Base-by-base conservation (phyloP, 2,888 invertebrate species). In the Habrosyne pyritoides region DNA sequence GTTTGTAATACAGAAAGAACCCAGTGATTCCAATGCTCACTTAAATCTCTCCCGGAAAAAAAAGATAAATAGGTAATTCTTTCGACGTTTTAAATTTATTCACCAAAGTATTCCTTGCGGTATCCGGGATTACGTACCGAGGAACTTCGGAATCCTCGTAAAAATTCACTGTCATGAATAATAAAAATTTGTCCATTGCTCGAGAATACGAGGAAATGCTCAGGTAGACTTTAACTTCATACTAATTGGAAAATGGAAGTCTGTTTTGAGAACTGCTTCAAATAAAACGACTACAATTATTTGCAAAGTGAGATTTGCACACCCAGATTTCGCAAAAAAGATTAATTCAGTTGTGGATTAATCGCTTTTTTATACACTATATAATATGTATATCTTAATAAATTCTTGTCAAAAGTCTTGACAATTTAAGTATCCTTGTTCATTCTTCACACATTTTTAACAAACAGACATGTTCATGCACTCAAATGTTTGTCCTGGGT, bases 91-190 rank as follows among this genome's bases (percentile, higher is more conserved):
- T 55, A 69, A 77, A 77, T 78, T 77, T 77, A 74, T 75, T 75
- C 73, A 51, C 61, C 56, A 54, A 71, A 74, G 73, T 75, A 79
- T 80, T 74, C 67, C 67, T 60, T 59, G 61, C 67, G 76, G 78
- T 77, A 75, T 78, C 75, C 74, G 64, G 77, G 77, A 81, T 84
- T 80, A 80, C 66, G 64, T 67, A 21, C 59, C 58, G 56, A 57
- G 61, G 63, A 71, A 78, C 69, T 75, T 73, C 53, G 63, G 68
- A 66, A 69, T 64, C 66, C 72, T 59, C 61, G 53, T 60, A 72
- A 77, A 78, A 79, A 82, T 78, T 77, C 67, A 77, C 66, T 66
- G 77, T 65, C 69, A 75, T 80, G 82, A 84, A 85, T 85, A 83
- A 83, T 81, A 78, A 77, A 77, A 82, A 77, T 71, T 70, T 68